phyloP scores from a whole-genome alignment of 2,888 invertebrate genomes.

The Pollenia labialis region DNA sequence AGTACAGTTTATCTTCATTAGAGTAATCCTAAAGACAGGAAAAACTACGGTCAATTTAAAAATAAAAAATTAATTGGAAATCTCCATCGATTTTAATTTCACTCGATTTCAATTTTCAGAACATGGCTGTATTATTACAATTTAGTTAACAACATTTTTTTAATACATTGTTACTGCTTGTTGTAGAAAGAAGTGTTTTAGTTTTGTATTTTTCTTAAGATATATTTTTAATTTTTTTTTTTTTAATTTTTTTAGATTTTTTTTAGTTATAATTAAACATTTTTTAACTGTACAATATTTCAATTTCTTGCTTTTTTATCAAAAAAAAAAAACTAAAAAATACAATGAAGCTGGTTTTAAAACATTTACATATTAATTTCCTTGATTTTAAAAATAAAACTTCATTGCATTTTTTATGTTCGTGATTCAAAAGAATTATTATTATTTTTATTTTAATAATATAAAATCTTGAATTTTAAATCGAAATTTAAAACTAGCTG shows the following conservation, averaged over 20 bases:
- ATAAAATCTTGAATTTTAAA: slow-evolving; percentile 48
- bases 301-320: slow-evolving; percentile 12
- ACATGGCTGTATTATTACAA: too few species aligned
- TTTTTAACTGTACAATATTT: slow-evolving; percentile 55
- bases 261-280: slow-evolving; percentile 54
- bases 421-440: slow-evolving; percentile 39
- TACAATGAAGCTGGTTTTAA: slow-evolving; percentile 9
- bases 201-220: slow-evolving; percentile 12
- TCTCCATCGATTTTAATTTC: too few species aligned
- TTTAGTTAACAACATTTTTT: neutral
- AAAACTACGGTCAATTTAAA: too few species aligned
- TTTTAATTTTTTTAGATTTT: slow-evolving; percentile 1
- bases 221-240: slow-evolving; percentile 29
- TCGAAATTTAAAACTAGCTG: slow-evolving; percentile 47
- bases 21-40: too few species aligned
- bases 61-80: too few species aligned
- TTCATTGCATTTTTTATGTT: slow-evolving; percentile 34
- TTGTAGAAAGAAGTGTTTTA: slow-evolving; percentile 4
- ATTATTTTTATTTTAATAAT: slow-evolving; percentile 32
- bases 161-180: neutral
- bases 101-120: too few species aligned
- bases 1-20: too few species aligned
- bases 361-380: neutral
- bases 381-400: neutral
- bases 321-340: slow-evolving; percentile 12